Evolutionary conservation across 1,140 invertebrate species (phyloP).

Genomic region (Oreohelix idahoensis): DNA sequence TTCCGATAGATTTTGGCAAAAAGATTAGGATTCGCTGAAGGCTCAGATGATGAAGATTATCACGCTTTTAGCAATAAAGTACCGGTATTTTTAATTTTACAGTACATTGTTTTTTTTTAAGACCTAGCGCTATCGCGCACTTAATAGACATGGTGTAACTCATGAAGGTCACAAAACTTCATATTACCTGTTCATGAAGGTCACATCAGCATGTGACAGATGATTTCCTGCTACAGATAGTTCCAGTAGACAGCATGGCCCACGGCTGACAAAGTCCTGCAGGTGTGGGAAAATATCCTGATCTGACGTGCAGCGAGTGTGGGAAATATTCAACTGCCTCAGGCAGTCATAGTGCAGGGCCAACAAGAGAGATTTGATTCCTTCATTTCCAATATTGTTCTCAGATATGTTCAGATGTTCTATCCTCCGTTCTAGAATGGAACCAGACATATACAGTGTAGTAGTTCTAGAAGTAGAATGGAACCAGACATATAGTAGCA

Average conservation of each 20-base stretch:
- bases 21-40: too few species aligned
- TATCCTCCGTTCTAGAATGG: background rate
- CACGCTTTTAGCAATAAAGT: too few species aligned
- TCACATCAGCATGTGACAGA: background rate
- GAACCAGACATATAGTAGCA: too few species aligned
- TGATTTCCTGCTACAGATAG: slow-evolving; percentile 24
- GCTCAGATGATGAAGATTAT: too few species aligned
- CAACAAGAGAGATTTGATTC: background rate
- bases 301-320: background rate
- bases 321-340: slow-evolving; percentile 3
- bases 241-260: background rate
- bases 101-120: too few species aligned
- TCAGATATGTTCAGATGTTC: slow-evolving; percentile 5
- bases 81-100: too few species aligned
- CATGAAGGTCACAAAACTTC: too few species aligned
- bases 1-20: too few species aligned
- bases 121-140: too few species aligned
- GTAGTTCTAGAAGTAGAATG: too few species aligned
- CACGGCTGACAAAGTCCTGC: slow-evolving; percentile 10
- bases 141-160: too few species aligned
- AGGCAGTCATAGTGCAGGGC: slow-evolving; percentile 12
- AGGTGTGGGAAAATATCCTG: background rate
- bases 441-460: too few species aligned
- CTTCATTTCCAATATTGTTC: slow-evolving; percentile 10
- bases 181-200: slow-evolving; percentile 31